Percentiles rank a stretch among this genome's conserved stretches.
Conservation (phyloP, 2,797 vertebrate genomes). For the Cynopterus sphinx region DNA sequence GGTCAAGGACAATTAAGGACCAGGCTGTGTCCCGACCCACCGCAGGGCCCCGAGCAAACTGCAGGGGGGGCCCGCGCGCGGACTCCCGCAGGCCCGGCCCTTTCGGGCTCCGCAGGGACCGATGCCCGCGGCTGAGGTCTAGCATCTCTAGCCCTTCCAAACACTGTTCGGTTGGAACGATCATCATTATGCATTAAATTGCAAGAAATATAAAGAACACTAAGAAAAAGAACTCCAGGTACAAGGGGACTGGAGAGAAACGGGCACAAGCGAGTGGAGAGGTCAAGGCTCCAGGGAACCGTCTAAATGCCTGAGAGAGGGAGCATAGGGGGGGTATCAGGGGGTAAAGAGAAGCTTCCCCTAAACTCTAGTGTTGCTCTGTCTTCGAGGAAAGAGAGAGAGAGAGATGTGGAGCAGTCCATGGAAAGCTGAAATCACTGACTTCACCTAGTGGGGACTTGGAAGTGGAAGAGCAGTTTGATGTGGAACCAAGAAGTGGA, state of each 20-base stretch:
- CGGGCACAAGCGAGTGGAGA: background rate
- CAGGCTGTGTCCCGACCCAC: background rate
- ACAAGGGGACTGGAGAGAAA: slow-evolving; percentile 4
- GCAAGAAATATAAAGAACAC: background rate
- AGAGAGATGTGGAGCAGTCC: background rate
- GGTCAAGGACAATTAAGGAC: too few species aligned
- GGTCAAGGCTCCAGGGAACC: background rate
- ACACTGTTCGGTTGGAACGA: background rate
- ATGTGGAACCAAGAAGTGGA: background rate
- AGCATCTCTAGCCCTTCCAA: background rate
- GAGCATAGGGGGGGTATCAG: background rate
- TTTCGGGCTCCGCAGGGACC: background rate
- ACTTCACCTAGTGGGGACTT: background rate
- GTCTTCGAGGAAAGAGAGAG: background rate
- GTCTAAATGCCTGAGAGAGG: background rate
- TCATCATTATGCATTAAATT: background rate
- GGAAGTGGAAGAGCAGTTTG: background rate
- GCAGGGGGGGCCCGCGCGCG: slow-evolving; percentile 46
- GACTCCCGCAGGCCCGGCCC: background rate
- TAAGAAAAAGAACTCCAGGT: slow-evolving; percentile 12
- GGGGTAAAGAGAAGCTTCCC: background rate
- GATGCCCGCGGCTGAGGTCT: background rate
- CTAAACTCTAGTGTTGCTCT: background rate
- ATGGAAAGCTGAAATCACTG: background rate
- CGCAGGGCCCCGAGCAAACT: background rate